phyloP scores from a whole-genome alignment of 2,797 vertebrate genomes.

The Oceanodroma leucorhoa region DNA sequence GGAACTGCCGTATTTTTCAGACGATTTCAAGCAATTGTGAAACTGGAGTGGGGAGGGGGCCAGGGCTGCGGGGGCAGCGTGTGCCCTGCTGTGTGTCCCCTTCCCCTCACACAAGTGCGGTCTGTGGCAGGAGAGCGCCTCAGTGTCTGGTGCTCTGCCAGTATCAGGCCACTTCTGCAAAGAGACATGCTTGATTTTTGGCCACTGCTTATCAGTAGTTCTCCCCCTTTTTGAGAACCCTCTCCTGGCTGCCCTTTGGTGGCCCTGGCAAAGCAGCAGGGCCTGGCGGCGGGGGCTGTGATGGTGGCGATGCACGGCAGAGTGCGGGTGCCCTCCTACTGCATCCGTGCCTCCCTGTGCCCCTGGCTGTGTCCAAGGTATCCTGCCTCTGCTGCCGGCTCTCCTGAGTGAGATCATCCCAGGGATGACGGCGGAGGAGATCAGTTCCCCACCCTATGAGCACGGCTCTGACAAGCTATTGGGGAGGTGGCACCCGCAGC shows the following conservation, averaged over 20 bases:
- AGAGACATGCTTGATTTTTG: background rate
- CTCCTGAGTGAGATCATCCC: background rate
- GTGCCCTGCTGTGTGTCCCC: background rate
- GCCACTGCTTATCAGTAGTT: background rate
- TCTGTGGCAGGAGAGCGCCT: background rate
- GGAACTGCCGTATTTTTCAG: background rate
- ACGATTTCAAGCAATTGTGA: background rate
- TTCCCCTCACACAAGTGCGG: rapidly evolving
- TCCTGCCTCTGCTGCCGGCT: background rate
- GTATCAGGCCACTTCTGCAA: background rate
- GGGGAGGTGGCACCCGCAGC: background rate
- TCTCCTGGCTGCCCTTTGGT: background rate
- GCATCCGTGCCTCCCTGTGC: background rate
- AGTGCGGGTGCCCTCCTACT: background rate
- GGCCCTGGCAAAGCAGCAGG: background rate
- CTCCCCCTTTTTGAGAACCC: background rate
- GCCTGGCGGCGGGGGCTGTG: rapidly evolving
- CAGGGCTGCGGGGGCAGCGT: background rate
- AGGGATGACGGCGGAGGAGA: background rate
- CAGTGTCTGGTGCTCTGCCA: background rate
- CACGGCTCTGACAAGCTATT: rapidly evolving
- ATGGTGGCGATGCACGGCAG: background rate
- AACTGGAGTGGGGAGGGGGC: background rate
- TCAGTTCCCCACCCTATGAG: background rate
- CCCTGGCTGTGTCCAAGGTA: background rate